Conservation (phyloP, 2,797 vertebrate genomes). For the Trematomus bernacchii region DNA sequence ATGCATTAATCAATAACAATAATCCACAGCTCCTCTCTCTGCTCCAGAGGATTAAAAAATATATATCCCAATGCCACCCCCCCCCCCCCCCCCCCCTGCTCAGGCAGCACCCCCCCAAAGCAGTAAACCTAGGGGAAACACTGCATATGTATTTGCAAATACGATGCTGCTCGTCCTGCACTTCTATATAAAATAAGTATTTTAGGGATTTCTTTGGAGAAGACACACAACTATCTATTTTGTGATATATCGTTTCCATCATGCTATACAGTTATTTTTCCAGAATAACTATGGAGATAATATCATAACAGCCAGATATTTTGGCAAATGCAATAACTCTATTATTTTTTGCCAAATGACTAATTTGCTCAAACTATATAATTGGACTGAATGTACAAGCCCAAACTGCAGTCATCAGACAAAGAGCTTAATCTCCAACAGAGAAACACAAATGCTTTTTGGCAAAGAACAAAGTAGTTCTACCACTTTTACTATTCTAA, state of each 20-base stretch:
- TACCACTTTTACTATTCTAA: background rate
- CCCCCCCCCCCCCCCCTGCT: too few relatives aligned
- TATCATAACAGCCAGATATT: conserved; percentile 2
- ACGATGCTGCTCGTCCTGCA: too few relatives aligned
- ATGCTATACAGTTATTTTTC: background rate
- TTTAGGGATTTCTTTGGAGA: background rate
- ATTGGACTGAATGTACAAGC: background rate
- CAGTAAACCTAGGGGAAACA: too few relatives aligned
- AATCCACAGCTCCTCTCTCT: too few relatives aligned
- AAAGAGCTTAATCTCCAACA: conserved; percentile 25
- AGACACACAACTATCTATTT: conserved; percentile 1
- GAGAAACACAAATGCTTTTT: conserved; percentile 13
- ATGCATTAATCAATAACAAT: too few relatives aligned
- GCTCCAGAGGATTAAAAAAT: too few relatives aligned
- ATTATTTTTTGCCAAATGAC: conserved; percentile 2
- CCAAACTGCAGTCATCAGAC: conserved; percentile 20
- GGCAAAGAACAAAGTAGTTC: background rate
- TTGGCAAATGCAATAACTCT: background rate
- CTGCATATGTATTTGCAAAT: too few relatives aligned
- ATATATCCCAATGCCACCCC: too few relatives aligned
- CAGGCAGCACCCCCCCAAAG: too few relatives aligned
- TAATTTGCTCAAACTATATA: conserved; percentile 18
- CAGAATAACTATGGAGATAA: conserved; percentile 6
- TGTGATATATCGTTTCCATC: conserved; percentile 6
- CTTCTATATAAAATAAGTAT: too few relatives aligned